A percentile compares a stretch with the other conserved stretches of the same genome.
phyloP scores from a whole-genome alignment of 64 coral and sea anemone genomes.

The Montipora foliosa region DNA sequence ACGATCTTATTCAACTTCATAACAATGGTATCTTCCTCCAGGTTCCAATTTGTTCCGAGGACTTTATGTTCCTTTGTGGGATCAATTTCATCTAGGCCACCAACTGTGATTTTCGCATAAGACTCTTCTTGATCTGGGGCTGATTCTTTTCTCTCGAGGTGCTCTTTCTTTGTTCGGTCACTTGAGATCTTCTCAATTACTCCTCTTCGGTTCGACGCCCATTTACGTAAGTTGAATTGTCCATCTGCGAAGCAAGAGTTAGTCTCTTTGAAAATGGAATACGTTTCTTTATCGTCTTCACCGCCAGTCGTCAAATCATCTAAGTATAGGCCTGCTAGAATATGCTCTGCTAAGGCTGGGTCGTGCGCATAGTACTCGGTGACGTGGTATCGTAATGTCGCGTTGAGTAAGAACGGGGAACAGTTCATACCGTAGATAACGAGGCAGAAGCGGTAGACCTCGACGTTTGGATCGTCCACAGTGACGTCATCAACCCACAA shows the following conservation, averaged over 20 bases:
- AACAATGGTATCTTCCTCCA: constrained; percentile 18
- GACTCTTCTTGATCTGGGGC: constrained; percentile 8
- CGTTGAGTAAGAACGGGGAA: too few relatives aligned
- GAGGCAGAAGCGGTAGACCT: too few relatives aligned
- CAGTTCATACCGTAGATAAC: too few relatives aligned
- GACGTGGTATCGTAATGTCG: too few relatives aligned
- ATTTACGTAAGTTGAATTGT: constrained; percentile 11
- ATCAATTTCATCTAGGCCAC: constrained; percentile 57
- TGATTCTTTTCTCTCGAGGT: constrained; percentile 15
- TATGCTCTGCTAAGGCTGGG: too few relatives aligned
- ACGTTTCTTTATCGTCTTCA: too few relatives aligned
- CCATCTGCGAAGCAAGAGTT: constrained; percentile 34
- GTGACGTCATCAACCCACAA: constrained; percentile 38
- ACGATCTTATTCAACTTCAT: too few relatives aligned
- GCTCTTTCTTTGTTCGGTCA: neutral
- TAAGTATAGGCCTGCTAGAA: too few relatives aligned
- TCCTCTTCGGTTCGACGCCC: constrained; percentile 19
- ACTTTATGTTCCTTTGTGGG: constrained; percentile 59
- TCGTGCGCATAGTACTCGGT: too few relatives aligned
- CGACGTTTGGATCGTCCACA: too few relatives aligned
- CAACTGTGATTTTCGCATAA: constrained; percentile 65
- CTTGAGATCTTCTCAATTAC: constrained; percentile 5
- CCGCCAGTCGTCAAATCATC: too few relatives aligned
- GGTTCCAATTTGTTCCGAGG: constrained; percentile 47
- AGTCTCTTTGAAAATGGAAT: too few relatives aligned